These are phyloP conservation scores for Seira ritae DNA, from an alignment of 2,888 invertebrate species.

Conservation along the genomic window DNA sequence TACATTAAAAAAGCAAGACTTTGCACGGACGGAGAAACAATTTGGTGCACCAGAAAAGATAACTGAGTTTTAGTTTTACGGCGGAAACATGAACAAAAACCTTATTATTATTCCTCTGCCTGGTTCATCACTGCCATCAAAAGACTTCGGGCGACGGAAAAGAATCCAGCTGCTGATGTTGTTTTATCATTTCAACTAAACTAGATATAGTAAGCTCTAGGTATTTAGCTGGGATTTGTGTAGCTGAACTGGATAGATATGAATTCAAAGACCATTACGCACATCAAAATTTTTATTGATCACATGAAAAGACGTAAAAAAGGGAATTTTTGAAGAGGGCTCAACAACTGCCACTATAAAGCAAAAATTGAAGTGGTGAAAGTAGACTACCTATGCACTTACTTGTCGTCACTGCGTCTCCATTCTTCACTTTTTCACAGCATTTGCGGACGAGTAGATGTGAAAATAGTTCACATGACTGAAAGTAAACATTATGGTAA, in stretches of 20 bases:
- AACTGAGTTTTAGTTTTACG: neutral
- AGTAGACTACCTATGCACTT: too few relatives aligned
- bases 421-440: too few relatives aligned
- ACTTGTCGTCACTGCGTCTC: too few relatives aligned
- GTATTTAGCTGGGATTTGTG: neutral
- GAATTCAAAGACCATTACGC: neutral
- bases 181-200: neutral
- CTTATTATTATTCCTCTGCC: neutral
- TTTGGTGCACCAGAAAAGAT: neutral
- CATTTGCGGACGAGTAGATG: too few relatives aligned
- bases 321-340: neutral
- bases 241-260: neutral
- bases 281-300: slow-evolving; percentile 3
- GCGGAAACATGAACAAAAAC: neutral
- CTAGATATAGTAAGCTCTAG: neutral
- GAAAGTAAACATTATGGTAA: too few relatives aligned
- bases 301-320: neutral
- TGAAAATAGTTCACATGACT: too few relatives aligned
- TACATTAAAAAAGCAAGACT: neutral
- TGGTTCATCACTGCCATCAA: too few relatives aligned
- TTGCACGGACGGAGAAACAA: neutral
- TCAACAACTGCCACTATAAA: neutral
- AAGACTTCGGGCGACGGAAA: too few relatives aligned
- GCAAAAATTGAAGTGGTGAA: too few relatives aligned
- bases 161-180: neutral